Percentiles rank a stretch among this genome's conserved stretches.
Evolutionary conservation across 2,797 vertebrate genomes (phyloP).

Genomic region (Choloepus didactylus): DNA sequence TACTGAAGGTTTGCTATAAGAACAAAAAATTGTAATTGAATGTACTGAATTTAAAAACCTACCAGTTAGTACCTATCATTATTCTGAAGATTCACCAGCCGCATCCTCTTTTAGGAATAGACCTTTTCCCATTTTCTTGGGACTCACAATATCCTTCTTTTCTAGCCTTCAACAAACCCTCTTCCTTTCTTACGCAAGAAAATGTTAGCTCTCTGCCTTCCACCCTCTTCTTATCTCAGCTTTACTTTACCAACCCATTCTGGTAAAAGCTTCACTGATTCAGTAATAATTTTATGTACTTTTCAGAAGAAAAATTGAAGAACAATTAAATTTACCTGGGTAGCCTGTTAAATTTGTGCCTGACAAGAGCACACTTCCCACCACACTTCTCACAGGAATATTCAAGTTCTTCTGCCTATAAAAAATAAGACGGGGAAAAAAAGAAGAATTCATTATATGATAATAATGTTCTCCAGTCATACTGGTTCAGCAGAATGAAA

Average conservation of each 20-base stretch:
- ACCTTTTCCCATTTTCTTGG: not conserved
- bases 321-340: slow-evolving; percentile 91
- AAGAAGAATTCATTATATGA: slow-evolving; percentile 66
- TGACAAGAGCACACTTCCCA: slow-evolving; percentile 95
- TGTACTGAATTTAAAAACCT: slow-evolving; percentile 32
- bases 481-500: slow-evolving; percentile 51
- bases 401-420: slow-evolving; percentile 98
- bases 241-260: slow-evolving; percentile 33
- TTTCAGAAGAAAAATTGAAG: slow-evolving; percentile 50
- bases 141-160: not conserved
- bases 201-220: not conserved
- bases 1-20: not conserved
- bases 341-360: slow-evolving; percentile 97
- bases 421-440: slow-evolving; percentile 75
- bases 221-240: not conserved
- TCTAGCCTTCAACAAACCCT: not conserved
- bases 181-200: not conserved
- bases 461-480: slow-evolving; percentile 25
- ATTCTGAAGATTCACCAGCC: slow-evolving; percentile 21
- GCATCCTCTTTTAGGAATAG: not conserved
- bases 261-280: not conserved
- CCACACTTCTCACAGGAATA: slow-evolving; percentile 99
- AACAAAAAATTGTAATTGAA: slow-evolving; percentile 41
- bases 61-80: not conserved
- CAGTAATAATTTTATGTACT: slow-evolving; percentile 38